phyloP scores from a whole-genome alignment of 1,140 invertebrate species.

The Heliconius hewitsoni region DNA sequence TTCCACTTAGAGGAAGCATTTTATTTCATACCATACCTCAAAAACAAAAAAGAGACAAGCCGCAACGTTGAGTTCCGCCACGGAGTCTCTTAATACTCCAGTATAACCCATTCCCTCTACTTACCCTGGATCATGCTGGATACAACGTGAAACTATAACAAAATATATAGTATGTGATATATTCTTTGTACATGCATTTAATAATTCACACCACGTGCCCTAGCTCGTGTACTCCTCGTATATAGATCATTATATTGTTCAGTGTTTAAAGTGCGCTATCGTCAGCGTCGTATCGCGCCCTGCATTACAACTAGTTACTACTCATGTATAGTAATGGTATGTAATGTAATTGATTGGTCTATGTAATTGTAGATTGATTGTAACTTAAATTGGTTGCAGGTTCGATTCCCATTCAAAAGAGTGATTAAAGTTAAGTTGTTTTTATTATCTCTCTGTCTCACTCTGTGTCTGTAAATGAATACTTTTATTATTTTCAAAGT shows the following conservation, averaged over 20 bases:
- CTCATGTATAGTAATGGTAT: slow-evolving; percentile 9
- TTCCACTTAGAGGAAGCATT: too few relatives aligned
- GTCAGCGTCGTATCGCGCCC: slow-evolving; percentile 51
- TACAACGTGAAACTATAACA: too few relatives aligned
- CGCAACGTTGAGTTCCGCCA: too few relatives aligned
- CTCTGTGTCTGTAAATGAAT: too few relatives aligned
- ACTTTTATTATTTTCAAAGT: too few relatives aligned
- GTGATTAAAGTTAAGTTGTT: background rate
- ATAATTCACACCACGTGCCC: slow-evolving; percentile 54
- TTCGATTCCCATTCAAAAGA: background rate
- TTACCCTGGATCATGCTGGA: too few relatives aligned
- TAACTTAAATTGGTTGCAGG: background rate
- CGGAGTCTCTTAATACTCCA: too few relatives aligned
- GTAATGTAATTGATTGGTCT: slow-evolving; percentile 6
- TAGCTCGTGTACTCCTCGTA: slow-evolving; percentile 75
- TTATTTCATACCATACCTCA: too few relatives aligned
- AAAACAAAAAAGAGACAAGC: too few relatives aligned
- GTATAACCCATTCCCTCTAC: too few relatives aligned
- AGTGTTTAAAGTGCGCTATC: slow-evolving; percentile 68
- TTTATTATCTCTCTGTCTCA: too few relatives aligned
- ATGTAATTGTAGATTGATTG: background rate
- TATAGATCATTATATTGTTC: slow-evolving; percentile 78
- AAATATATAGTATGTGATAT: background rate
- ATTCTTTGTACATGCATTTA: slow-evolving; percentile 46
- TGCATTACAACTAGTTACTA: slow-evolving; percentile 45